Conservation (phyloP, 2,113 vertebrate species). For the Hipposideros armiger region DNA sequence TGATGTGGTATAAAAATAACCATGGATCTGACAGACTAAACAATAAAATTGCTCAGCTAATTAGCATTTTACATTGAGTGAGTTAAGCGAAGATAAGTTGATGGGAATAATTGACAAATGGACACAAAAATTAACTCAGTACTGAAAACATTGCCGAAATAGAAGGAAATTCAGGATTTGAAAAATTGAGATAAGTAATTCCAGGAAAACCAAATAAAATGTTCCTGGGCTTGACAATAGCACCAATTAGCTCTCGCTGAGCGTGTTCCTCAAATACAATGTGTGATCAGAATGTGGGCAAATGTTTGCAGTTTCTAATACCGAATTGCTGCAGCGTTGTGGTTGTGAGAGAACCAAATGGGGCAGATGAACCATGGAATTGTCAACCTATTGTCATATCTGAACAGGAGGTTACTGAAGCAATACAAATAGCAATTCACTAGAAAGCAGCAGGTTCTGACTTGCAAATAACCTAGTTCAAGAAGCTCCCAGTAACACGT, state of each 20-base stretch:
- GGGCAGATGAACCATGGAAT: neutral
- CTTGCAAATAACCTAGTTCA: conserved; percentile 48
- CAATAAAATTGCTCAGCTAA: conserved; percentile 78
- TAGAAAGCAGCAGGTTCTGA: conserved; percentile 54
- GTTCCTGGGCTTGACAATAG: conserved; percentile 64
- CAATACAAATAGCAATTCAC: conserved; percentile 47
- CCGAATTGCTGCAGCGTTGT: neutral
- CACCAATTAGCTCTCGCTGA: conserved; percentile 44
- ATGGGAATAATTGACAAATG: conserved; percentile 74
- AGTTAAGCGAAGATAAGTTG: conserved; percentile 74
- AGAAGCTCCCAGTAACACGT: conserved; percentile 30
- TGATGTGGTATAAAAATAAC: conserved; percentile 76
- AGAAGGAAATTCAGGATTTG: conserved; percentile 70
- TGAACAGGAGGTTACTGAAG: conserved; percentile 39
- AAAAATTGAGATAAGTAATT: conserved; percentile 77
- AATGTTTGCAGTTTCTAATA: conserved; percentile 39
- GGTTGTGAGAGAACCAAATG: neutral
- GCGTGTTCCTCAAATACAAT: conserved; percentile 40
- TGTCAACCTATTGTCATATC: neutral
- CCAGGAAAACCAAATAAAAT: conserved; percentile 73
- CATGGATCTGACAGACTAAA: conserved; percentile 74
- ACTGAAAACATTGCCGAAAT: conserved; percentile 66
- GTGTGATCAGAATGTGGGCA: conserved; percentile 65
- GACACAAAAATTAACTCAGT: conserved; percentile 71
- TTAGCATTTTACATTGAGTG: conserved; percentile 68